Conservation (phyloP, 2,797 vertebrate genomes). For the Squalus acanthias region DNA sequence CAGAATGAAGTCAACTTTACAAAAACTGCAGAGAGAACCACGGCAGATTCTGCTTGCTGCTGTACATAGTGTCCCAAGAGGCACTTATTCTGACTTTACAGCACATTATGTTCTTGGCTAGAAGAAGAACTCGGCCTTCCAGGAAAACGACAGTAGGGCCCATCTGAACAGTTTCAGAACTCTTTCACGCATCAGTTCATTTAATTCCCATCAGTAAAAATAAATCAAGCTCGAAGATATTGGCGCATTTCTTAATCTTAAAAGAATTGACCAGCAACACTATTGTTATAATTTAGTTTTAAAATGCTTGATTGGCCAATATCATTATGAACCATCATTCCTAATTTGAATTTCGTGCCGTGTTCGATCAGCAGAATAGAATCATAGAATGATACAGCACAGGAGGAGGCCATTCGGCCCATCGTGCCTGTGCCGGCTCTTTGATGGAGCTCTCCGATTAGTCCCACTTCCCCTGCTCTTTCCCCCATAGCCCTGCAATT, state of each 20-base stretch:
- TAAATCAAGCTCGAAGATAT: neutral
- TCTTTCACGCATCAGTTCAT: neutral
- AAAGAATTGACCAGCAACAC: neutral
- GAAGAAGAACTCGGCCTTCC: neutral
- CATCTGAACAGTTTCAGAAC: neutral
- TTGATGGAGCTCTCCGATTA: neutral
- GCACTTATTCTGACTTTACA: neutral
- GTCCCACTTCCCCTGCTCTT: neutral
- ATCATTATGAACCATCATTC: neutral
- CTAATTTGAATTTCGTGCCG: neutral
- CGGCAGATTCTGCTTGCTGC: neutral
- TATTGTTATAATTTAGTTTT: neutral
- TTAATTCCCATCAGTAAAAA: neutral
- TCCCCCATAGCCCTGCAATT: neutral
- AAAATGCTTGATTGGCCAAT: neutral
- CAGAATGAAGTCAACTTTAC: neutral
- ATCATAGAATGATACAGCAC: neutral
- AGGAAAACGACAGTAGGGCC: neutral
- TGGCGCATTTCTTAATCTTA: neutral
- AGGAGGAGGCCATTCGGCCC: too few species aligned
- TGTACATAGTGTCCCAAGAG: neutral
- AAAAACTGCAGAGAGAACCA: neutral
- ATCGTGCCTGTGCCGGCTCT: neutral
- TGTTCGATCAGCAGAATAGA: neutral
- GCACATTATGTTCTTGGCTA: slow-evolving; percentile 11